Evolutionary conservation across 2,888 invertebrate species (phyloP), one percentile per base, ranked within the genome.

Genomic region (Ornithoptera priamus): DNA sequence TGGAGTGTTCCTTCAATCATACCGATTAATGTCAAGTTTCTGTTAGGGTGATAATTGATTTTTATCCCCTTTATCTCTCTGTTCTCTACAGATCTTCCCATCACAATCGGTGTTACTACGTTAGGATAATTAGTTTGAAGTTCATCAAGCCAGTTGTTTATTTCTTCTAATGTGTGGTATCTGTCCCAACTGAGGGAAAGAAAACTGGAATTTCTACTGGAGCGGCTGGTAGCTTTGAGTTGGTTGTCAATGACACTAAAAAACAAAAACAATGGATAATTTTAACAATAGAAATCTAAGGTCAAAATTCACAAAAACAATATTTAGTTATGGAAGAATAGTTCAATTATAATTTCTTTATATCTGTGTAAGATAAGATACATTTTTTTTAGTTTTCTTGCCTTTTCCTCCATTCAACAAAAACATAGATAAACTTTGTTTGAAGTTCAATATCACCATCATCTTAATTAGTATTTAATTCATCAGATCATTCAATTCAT

Each of bases 1-100:
- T 96, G 96, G 68, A 96, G 94, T 7, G 93, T 92, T 22, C 92
- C 94, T 83, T 95, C 95, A 63, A 95, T 89, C 62, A 95, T 89
- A 22, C 93, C 94, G 66, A 86, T 81, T 0, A 78, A 68, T 67
- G 93, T 92, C 61, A 93, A 81, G 60, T 79, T 84, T 74, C 83
- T 93, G 24, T 82, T 81, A 1, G 83, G 78, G 4, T 89, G 83
- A 75, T 90, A 93, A 70, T 92, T 85, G 0, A 92, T 84, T 22
- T 81, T 78, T 1, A 90, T 91, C 53, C 95, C 95, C 74, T 92
- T 91, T 62, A 96, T 95, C 2, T 91, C 85, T 73, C 95, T 93
- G 0, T 93, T 93, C 84, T 96, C 94, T 72, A 93, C 93, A 1
- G 95, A 93, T 70, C 80, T 75, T 0, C 96, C 96, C 75, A 94